These are phyloP conservation scores for Hydrocynus forskahlii DNA, from an alignment of 2,797 vertebrate species.

Conservation along the genomic window DNA sequence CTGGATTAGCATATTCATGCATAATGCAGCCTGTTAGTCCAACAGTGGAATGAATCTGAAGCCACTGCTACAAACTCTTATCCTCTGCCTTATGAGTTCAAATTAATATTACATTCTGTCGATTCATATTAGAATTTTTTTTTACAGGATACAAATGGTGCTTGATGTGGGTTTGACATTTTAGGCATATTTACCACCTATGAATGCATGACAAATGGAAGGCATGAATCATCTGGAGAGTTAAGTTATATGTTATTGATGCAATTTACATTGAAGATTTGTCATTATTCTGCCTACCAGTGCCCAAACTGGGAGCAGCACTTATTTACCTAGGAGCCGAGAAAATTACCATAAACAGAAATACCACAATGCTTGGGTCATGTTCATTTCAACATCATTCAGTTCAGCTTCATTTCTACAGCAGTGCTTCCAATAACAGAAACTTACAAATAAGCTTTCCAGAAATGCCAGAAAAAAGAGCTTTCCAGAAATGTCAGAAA, in stretches of 20 bases:
- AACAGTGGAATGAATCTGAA: slow-evolving; percentile 32
- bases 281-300: not conserved
- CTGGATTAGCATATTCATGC: slow-evolving; percentile 50
- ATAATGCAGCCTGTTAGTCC: slow-evolving; percentile 42
- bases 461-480: no score
- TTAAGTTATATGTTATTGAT: not conserved
- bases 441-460: no score
- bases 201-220: not conserved
- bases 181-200: not conserved
- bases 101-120: not conserved
- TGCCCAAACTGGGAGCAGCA: not conserved
- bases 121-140: no score
- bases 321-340: no score
- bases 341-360: no score
- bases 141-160: not conserved
- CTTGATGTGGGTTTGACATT: not conserved
- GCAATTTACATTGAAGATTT: not conserved
- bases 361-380: no score
- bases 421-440: not conserved
- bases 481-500: no score
- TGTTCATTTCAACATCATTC: no score
- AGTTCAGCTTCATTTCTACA: no score
- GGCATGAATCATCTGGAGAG: not conserved
- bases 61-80: not conserved
- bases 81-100: not conserved